A percentile compares a stretch with the other conserved stretches of the same genome.
phyloP scores from a whole-genome alignment of 2,888 invertebrate species.

The Anodontia alba region DNA sequence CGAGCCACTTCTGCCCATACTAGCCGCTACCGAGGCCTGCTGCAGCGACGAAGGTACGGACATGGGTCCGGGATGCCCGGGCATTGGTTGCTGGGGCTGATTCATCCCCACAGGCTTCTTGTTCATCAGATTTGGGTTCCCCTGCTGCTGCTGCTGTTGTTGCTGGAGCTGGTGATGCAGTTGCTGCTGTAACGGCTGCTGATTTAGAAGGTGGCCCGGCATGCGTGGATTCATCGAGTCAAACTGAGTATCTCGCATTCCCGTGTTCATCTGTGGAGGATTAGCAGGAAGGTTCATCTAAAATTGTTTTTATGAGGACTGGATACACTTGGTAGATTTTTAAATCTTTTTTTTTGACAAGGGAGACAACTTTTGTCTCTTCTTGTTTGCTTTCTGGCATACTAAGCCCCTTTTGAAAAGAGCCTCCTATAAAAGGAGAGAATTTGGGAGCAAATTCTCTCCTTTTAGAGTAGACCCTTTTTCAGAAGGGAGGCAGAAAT shows the following conservation, averaged over 20 bases:
- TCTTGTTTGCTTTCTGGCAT: too few species aligned
- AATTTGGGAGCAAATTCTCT: too few species aligned
- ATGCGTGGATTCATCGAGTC: slow-evolving; percentile 40
- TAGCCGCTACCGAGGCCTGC: slow-evolving; percentile 45
- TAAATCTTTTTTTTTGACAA: too few species aligned
- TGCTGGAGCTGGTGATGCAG: slow-evolving; percentile 42
- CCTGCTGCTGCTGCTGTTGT: slow-evolving; percentile 41
- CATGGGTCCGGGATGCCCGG: slow-evolving; percentile 29
- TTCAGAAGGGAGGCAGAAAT: too few species aligned
- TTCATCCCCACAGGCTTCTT: slow-evolving; percentile 48
- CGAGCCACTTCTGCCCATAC: slow-evolving; percentile 38
- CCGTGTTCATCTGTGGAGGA: slow-evolving; percentile 53
- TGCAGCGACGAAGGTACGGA: slow-evolving; percentile 33
- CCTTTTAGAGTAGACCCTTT: too few species aligned
- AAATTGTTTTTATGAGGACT: too few species aligned
- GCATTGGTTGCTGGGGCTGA: slow-evolving; percentile 43
- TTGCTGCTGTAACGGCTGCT: slow-evolving; percentile 38
- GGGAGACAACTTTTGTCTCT: too few species aligned
- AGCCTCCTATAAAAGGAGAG: too few species aligned
- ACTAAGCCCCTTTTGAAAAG: too few species aligned
- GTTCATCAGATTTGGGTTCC: slow-evolving; percentile 37
- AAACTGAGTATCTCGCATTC: slow-evolving; percentile 52
- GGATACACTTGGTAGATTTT: too few species aligned
- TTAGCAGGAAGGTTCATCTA: slow-evolving; percentile 58
- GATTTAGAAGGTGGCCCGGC: slow-evolving; percentile 52